Conservation (phyloP, 1,140 invertebrate species). For the Drosophila jambulina region DNA sequence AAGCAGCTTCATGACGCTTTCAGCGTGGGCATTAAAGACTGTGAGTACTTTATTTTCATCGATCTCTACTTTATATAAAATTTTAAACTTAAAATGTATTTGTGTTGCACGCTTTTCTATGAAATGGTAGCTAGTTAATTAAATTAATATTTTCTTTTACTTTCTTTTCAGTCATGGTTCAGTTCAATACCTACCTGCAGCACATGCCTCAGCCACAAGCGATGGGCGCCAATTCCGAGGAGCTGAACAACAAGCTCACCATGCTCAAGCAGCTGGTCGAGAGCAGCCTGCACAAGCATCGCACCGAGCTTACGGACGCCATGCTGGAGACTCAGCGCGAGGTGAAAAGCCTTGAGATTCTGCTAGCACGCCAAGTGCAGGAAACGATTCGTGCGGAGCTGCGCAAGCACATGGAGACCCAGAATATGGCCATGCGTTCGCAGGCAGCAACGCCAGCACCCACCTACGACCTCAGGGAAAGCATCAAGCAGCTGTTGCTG, state of each 20-base stretch:
- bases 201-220: slow-evolving; percentile 77
- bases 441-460: slow-evolving; percentile 89
- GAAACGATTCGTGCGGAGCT: slow-evolving; percentile 85
- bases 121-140: neutral
- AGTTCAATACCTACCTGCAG: slow-evolving; percentile 85
- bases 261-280: slow-evolving; percentile 74
- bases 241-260: slow-evolving; percentile 67
- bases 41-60: slow-evolving; percentile 87
- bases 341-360: slow-evolving; percentile 76
- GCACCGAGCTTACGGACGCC: slow-evolving; percentile 68
- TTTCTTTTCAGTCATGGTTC: slow-evolving; percentile 84
- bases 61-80: neutral
- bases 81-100: no score
- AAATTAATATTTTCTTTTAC: neutral
- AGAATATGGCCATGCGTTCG: slow-evolving; percentile 88
- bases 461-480: slow-evolving; percentile 88
- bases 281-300: slow-evolving; percentile 70
- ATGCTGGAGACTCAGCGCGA: slow-evolving; percentile 81
- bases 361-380: slow-evolving; percentile 75
- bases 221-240: slow-evolving; percentile 52
- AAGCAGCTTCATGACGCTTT: slow-evolving; percentile 95
- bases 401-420: slow-evolving; percentile 87
- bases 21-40: slow-evolving; percentile 93
- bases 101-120: no score
- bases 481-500: slow-evolving; percentile 90